phyloP scores from a whole-genome alignment of 2,113 vertebrate genomes.

The Melanerpes formicivorus region DNA sequence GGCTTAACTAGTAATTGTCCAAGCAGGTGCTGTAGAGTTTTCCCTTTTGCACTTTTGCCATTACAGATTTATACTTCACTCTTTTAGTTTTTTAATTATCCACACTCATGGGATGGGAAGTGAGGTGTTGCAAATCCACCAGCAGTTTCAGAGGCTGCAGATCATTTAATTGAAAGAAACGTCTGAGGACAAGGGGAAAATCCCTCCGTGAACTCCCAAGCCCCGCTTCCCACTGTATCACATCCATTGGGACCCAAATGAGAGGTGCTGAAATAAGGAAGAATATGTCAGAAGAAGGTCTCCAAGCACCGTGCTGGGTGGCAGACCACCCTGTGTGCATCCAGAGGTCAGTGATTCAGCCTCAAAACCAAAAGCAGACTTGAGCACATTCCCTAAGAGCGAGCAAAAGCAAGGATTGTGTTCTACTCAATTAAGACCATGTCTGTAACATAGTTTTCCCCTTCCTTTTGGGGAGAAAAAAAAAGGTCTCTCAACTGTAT shows the following conservation, averaged over 20 bases:
- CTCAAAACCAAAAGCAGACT: background rate
- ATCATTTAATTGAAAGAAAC: background rate
- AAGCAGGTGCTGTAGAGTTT: background rate
- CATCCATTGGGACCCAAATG: background rate
- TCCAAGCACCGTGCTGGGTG: fast-evolving
- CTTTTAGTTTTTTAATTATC: background rate
- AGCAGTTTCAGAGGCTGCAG: background rate
- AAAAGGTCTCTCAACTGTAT: background rate
- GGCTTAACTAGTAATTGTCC: slow-evolving; percentile 2
- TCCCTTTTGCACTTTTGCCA: background rate
- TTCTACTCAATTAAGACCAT: background rate
- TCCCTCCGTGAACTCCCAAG: background rate
- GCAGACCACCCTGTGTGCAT: slow-evolving; percentile 8
- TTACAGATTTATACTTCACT: background rate
- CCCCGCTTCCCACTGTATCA: background rate
- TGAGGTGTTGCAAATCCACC: background rate
- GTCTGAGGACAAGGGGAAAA: background rate
- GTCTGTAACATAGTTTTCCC: fast-evolving
- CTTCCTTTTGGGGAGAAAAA: fast-evolving
- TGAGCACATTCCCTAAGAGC: background rate
- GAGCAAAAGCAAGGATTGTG: background rate
- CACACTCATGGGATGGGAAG: background rate
- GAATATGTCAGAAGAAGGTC: background rate
- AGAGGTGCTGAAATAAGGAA: background rate
- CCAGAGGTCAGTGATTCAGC: background rate